Evolutionary conservation across 2,113 vertebrate genomes (phyloP).

Genomic region (Crypturellus undulatus): DNA sequence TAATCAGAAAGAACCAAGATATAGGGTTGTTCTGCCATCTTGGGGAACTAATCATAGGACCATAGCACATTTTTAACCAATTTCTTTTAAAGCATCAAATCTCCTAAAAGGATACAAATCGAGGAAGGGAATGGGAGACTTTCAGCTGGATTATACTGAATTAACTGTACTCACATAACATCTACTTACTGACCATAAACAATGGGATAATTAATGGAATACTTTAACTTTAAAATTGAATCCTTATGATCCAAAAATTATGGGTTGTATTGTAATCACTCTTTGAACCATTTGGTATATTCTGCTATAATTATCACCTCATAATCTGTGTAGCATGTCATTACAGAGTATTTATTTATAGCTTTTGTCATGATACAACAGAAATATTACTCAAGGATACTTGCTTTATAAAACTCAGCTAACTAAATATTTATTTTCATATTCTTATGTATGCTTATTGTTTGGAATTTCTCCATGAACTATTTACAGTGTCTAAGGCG

Average conservation of each 20-base stretch:
- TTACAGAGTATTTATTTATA: neutral
- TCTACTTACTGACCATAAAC: constrained; percentile 23
- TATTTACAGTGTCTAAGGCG: neutral
- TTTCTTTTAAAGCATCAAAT: constrained; percentile 11
- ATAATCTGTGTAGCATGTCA: neutral
- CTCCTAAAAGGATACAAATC: neutral
- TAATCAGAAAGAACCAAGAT: neutral
- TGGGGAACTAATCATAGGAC: constrained; percentile 24
- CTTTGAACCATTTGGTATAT: constrained; percentile 10
- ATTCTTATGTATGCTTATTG: neutral
- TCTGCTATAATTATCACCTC: constrained; percentile 20
- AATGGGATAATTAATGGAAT: constrained; percentile 37
- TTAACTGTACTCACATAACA: neutral
- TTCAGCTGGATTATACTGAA: neutral
- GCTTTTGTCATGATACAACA: neutral
- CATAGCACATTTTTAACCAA: neutral
- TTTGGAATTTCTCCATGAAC: neutral
- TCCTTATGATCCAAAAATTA: constrained; percentile 34
- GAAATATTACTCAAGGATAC: neutral
- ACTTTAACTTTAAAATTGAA: constrained; percentile 27
- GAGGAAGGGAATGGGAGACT: no score
- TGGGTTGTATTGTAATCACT: neutral
- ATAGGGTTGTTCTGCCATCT: constrained; percentile 1
- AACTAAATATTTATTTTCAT: neutral
- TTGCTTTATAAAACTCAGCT: neutral